Conservation (phyloP, 2,797 vertebrate genomes). For the Malurus leucopterus region DNA sequence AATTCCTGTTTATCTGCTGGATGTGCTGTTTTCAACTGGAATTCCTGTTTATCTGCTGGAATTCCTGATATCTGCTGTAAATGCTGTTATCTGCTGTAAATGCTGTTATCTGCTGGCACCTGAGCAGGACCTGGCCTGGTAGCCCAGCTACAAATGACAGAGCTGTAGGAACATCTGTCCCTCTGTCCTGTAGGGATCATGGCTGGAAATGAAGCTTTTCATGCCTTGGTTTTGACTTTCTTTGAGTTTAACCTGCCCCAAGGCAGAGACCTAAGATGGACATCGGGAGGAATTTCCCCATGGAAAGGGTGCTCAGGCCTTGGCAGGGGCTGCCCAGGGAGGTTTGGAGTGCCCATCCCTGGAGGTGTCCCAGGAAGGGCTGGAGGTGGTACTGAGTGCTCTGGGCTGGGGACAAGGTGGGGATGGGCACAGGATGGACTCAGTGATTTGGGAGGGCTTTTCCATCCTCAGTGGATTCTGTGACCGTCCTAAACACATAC, state of each 20-base stretch:
- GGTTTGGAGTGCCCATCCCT: background rate
- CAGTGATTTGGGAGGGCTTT: fast-evolving
- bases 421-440: background rate
- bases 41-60: background rate
- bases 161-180: background rate
- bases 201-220: background rate
- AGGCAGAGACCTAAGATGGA: background rate
- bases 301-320: background rate
- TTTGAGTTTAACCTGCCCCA: background rate
- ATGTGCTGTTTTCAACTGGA: too few relatives aligned
- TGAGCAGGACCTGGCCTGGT: background rate
- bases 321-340: background rate
- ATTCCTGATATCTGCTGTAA: background rate
- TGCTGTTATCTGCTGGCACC: background rate
- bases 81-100: background rate
- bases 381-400: background rate
- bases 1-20: background rate
- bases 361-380: background rate
- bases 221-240: background rate
- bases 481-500: background rate
- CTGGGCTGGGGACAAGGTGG: background rate
- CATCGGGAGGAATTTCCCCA: background rate
- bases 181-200: background rate
- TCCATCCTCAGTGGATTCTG: background rate
- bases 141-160: background rate